phyloP scores from a whole-genome alignment of 37 sponge, comb jelly and placozoan genomes.

The Aplysina aerophoba region DNA sequence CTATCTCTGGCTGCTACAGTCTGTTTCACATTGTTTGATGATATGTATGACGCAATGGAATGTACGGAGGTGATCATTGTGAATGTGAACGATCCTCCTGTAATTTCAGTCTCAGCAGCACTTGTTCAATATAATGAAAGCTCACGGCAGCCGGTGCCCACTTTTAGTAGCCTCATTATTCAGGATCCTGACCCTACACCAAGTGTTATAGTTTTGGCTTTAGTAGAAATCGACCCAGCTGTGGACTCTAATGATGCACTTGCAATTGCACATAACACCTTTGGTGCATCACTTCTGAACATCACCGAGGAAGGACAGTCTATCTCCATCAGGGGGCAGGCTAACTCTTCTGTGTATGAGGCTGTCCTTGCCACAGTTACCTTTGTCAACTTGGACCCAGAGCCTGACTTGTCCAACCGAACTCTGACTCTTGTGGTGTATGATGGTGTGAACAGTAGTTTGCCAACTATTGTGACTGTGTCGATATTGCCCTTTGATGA shows the following conservation, averaged over 20 bases:
- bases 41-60: neutral
- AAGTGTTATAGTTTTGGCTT: neutral
- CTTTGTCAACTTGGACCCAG: conserved; percentile 49
- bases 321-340: conserved; percentile 17
- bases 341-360: conserved; percentile 6
- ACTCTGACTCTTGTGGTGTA: conserved; percentile 40
- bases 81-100: neutral
- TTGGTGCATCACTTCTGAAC: neutral
- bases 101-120: neutral
- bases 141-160: neutral
- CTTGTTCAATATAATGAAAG: neutral
- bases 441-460: conserved; percentile 47
- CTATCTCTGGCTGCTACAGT: neutral
- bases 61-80: neutral
- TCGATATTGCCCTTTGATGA: conserved; percentile 51
- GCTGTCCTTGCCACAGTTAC: conserved; percentile 22
- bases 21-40: neutral
- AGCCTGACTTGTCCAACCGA: conserved; percentile 6
- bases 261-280: neutral
- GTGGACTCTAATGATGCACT: conserved; percentile 1
- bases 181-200: neutral
- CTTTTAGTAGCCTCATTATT: neutral
- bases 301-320: neutral
- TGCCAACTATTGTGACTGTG: conserved; percentile 11
- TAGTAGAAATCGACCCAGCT: neutral